Base-by-base conservation (phyloP, 2,113 vertebrate genomes). In the Ammodytes marinus region DNA sequence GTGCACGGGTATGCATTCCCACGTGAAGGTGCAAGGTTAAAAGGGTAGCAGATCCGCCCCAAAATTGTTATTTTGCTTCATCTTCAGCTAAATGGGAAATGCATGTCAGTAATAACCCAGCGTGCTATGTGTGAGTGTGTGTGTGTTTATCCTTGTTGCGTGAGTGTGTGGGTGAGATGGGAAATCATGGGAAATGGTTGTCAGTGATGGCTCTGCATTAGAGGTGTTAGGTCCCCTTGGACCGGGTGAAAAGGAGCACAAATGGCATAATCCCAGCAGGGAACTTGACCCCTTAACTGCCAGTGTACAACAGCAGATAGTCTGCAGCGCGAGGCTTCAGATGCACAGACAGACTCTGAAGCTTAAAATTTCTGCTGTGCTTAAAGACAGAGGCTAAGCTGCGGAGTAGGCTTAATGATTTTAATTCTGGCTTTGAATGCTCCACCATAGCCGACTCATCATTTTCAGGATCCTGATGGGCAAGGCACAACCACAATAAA, bases 151-250 rank as follows among this genome's bases (percentile, higher is more conserved):
- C 57, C 58, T 27, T 58, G 13, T 39, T 66, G 45, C 40, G 74
- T 8, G 63, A 19, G 60, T 60, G 84, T 54, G 66, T 66, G 57
- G 37, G 73, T 57, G 81, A 82, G 86, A 79, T 74, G 59, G 64
- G 70, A 80, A 86, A 78, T 87, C 90, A 93, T 93, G 86, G 91
- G 49, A 91, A 91, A 92, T 83, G 66, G 84, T 85, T 93, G 90
- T 92, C 79, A 74, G 65, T 82, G 83, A 88, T 90, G 74, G 83
- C 79, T 83, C 78, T 87, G 70, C 86, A 83, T 89, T 86, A 91
- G 82, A 58, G 69, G 88, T 85, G 90, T 90, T 69, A 83, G 66
- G 73, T 86, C 89, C 64, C 74, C 3, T 40, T 15, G 83, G 85
- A 82, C 4, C 60, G 68, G 42, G 61, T 80, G 74, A 80, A 63